Base-by-base conservation (phyloP, 1,140 invertebrate genomes). In the Zophobas morio region DNA sequence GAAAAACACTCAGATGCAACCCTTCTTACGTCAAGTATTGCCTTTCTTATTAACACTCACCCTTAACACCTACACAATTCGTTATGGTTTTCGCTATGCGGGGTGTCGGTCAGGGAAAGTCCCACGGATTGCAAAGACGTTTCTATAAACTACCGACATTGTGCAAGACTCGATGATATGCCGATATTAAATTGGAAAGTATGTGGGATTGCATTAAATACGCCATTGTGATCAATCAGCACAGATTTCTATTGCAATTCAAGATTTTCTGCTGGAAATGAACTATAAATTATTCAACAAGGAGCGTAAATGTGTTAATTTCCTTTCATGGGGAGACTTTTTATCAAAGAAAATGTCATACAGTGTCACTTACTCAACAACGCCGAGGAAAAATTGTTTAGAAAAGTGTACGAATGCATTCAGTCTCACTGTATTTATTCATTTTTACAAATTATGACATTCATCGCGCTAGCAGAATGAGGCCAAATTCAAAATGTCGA, bases 1-100 rank as follows among this genome's bases (percentile, higher is more conserved):
- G 60, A 66, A 66, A 66, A 66, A 66, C 60, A 66, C 60, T 66
- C 60, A 66, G 42, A 66, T 6, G 36, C 60, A 66, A 66, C 39
- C 60, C 60, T 66, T 66, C 60, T 66, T 66, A 66, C 60, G 37
- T 66, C 37, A 39, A 42, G 36, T 37, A 63, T 63, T 63, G 57
- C 57, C 57, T 8, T 8, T 66, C 60, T 66, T 66, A 66, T 66
- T 42, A 42, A 66, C 60, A 2, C 39, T 20, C 60, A 35, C 60
- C 39, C 39, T 20, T 20, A 20, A 42, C 37, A 51, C 49, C 49
- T 51, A 51, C 49, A 20, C 49, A 39, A 66, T 63, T 63, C 57
- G 57, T 40, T 63, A 63, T 63, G 36, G 57, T 63, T 63, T 63
- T 63, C 39, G 35, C 35, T 8, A 34, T 32, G 32, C 36, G 57